phyloP scores from a whole-genome alignment of 2,113 vertebrate species.

The Trinectes maculatus region DNA sequence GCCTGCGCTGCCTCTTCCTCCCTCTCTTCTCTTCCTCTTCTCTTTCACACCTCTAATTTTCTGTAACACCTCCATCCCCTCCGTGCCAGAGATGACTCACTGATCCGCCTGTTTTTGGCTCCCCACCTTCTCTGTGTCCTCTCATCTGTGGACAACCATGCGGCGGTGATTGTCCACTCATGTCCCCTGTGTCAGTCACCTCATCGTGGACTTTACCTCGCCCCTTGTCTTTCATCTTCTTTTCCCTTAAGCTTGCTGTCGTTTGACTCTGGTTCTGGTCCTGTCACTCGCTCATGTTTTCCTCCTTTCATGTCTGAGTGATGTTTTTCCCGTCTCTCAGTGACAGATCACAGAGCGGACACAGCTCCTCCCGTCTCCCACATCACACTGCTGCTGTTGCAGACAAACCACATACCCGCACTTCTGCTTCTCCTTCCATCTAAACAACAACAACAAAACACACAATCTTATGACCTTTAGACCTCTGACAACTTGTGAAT shows the following conservation, averaged over 20 bases:
- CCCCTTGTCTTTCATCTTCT: slow-evolving; percentile 8
- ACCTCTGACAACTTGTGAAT: not conserved
- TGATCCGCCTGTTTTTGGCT: slow-evolving; percentile 17
- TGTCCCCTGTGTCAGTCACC: too few relatives aligned
- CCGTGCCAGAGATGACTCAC: slow-evolving; percentile 34
- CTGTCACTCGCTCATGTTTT: not conserved
- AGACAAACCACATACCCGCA: slow-evolving; percentile 44
- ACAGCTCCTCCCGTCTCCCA: too few relatives aligned
- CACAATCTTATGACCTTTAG: not conserved
- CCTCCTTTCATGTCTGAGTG: too few relatives aligned
- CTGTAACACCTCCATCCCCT: slow-evolving; percentile 49
- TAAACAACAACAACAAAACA: not conserved
- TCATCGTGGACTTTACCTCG: not conserved
- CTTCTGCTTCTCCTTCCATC: not conserved
- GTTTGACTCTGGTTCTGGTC: slow-evolving; percentile 16
- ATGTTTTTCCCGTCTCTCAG: too few relatives aligned
- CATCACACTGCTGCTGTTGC: slow-evolving; percentile 22
- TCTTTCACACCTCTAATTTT: slow-evolving; percentile 23
- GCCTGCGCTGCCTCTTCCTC: slow-evolving; percentile 26
- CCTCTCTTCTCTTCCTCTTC: slow-evolving; percentile 14
- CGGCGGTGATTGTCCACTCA: too few relatives aligned
- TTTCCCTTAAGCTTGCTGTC: slow-evolving; percentile 38
- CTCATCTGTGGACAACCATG: not conserved
- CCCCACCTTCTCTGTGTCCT: slow-evolving; percentile 16
- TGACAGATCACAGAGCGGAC: slow-evolving; percentile 25